A percentile compares a stretch with the other conserved stretches of the same genome.
Conservation (phyloP, 1,140 invertebrate genomes). For the Brachionus calyciflorus region DNA sequence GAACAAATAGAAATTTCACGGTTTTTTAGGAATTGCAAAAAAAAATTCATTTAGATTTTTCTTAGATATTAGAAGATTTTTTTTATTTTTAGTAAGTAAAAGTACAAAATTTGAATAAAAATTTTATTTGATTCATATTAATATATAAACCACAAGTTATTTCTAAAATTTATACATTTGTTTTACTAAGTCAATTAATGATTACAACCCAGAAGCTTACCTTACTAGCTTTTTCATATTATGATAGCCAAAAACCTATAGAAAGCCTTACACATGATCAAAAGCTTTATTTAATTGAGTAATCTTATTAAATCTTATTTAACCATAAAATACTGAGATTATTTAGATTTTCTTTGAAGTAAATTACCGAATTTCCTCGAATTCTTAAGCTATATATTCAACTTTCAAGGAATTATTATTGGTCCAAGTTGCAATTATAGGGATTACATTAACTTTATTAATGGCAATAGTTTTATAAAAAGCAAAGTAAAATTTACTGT, state of each 20-base stretch:
- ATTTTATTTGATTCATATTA: neutral
- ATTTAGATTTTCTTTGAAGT: slow-evolving; percentile 8
- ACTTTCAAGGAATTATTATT: slow-evolving; percentile 48
- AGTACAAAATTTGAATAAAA: neutral
- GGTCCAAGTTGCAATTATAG: slow-evolving; percentile 46
- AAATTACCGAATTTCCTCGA: slow-evolving; percentile 21
- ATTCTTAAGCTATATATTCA: slow-evolving; percentile 47
- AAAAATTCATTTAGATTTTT: no score
- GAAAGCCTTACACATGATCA: neutral
- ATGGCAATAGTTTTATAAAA: slow-evolving; percentile 2
- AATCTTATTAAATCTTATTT: neutral
- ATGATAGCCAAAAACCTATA: slow-evolving; percentile 70
- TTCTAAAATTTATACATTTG: neutral
- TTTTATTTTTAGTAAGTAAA: no score
- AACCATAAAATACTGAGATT: neutral
- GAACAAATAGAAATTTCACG: no score
- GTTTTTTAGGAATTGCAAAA: no score
- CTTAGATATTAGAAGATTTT: no score
- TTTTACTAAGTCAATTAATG: slow-evolving; percentile 74
- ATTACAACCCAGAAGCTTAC: slow-evolving; percentile 93
- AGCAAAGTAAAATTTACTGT: neutral
- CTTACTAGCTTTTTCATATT: slow-evolving; percentile 81
- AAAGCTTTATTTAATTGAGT: neutral
- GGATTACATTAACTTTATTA: slow-evolving; percentile 47
- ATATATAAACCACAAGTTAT: no score